These are phyloP conservation scores for Mythimna pallens DNA, from an alignment of 2,888 invertebrate species.

Conservation along the genomic window DNA sequence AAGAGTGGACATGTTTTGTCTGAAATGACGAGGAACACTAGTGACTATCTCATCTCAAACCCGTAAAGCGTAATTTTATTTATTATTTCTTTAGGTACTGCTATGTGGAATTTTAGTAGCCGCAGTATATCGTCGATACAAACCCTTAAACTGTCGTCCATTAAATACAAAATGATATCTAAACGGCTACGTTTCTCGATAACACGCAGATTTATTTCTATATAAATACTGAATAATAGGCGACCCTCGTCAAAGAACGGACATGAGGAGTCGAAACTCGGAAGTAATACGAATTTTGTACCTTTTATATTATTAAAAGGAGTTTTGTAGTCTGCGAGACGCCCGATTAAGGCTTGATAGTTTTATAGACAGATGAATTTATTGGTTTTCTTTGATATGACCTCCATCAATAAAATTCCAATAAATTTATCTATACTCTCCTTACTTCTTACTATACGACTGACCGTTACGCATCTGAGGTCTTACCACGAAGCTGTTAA, in stretches of 20 bases:
- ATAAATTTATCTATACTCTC: constrained; percentile 4
- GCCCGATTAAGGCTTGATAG: constrained; percentile 51
- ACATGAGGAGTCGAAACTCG: constrained; percentile 65
- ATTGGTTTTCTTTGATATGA: constrained; percentile 28
- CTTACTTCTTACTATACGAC: background rate
- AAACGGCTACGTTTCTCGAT: constrained; percentile 47
- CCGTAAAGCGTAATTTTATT: background rate
- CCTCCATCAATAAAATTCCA: background rate
- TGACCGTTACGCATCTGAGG: too few relatives aligned
- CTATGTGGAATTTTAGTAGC: background rate
- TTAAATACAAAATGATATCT: constrained; percentile 54
- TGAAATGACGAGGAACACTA: too few relatives aligned
- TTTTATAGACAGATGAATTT: constrained; percentile 38
- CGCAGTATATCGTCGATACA: constrained; percentile 7
- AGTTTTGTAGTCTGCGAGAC: constrained; percentile 50
- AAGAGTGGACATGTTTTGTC: too few relatives aligned
- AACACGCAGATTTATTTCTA: constrained; percentile 65
- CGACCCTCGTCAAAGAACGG: constrained; percentile 69
- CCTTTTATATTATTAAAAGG: constrained; percentile 58
- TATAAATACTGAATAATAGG: constrained; percentile 70
- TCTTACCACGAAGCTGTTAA: too few relatives aligned
- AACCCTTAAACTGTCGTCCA: constrained; percentile 37
- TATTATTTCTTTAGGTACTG: background rate
- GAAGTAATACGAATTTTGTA: constrained; percentile 63
- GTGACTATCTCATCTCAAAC: background rate